Conservation (phyloP, 2,113 vertebrate species). For the Sapayoa aenigma region DNA sequence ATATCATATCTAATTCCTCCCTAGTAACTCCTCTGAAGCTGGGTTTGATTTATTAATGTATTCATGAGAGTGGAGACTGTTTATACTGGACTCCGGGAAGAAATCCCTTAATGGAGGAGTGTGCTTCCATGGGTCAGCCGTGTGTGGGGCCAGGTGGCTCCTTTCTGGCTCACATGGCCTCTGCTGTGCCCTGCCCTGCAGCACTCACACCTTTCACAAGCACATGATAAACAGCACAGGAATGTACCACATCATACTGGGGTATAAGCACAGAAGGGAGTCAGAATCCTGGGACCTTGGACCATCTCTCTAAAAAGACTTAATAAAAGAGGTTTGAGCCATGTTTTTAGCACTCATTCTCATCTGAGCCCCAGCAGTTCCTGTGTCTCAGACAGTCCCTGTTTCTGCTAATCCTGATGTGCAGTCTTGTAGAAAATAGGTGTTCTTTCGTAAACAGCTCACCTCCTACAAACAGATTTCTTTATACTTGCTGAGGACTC, state of each 20-base stretch:
- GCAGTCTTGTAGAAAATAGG: background rate
- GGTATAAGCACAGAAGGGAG: background rate
- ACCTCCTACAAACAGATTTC: background rate
- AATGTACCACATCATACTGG: fast-evolving
- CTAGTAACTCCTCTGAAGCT: background rate
- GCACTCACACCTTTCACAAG: background rate
- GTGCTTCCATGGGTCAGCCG: background rate
- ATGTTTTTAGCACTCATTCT: background rate
- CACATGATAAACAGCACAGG: background rate
- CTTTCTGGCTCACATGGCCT: background rate
- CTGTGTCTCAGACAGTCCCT: background rate
- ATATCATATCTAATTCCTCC: background rate
- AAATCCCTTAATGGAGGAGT: background rate
- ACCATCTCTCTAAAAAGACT: background rate
- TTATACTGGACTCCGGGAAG: background rate
- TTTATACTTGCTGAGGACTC: background rate
- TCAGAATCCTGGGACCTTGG: background rate
- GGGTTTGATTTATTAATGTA: background rate
- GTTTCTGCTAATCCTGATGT: background rate
- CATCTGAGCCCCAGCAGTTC: background rate
- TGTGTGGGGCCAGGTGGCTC: background rate
- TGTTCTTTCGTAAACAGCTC: fast-evolving
- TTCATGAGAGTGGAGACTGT: background rate
- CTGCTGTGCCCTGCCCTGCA: background rate
- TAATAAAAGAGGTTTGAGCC: background rate